These are phyloP conservation scores for Ridgeia piscesae DNA, from an alignment of 1,140 invertebrate species.

Conservation along the genomic window DNA sequence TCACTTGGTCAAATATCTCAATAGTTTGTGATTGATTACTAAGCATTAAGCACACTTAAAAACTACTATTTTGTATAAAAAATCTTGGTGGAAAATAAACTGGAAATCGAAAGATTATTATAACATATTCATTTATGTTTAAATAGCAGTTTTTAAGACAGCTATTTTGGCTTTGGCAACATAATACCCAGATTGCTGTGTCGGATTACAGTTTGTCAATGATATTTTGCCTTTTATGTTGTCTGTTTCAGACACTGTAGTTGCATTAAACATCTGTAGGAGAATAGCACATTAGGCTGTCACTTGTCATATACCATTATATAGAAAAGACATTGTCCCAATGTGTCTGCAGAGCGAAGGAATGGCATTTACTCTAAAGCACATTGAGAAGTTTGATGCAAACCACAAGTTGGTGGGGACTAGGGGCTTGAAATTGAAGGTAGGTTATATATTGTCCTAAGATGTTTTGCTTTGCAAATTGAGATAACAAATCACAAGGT, in stretches of 20 bases:
- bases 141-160: too few relatives aligned
- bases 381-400: slow-evolving; percentile 43
- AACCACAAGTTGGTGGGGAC: slow-evolving; percentile 43
- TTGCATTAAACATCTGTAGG: not conserved
- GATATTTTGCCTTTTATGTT: not conserved
- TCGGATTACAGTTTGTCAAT: not conserved
- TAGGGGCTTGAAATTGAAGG: slow-evolving; percentile 46
- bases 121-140: too few relatives aligned
- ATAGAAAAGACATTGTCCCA: not conserved
- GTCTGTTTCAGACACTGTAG: not conserved
- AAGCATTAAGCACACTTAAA: too few relatives aligned
- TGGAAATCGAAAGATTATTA: too few relatives aligned
- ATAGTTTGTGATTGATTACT: too few relatives aligned
- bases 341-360: slow-evolving; percentile 33
- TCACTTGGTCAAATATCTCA: too few relatives aligned
- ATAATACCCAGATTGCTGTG: too few relatives aligned
- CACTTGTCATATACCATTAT: not conserved
- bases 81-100: too few relatives aligned
- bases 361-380: slow-evolving; percentile 42
- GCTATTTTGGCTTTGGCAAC: too few relatives aligned
- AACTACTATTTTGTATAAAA: too few relatives aligned
- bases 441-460: slow-evolving; percentile 20
- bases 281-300: not conserved
- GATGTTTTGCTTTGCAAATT: not conserved
- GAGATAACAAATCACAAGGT: not conserved